Evolutionary conservation across 2,888 invertebrate species (phyloP).

Genomic region (Callinectes sapidus): DNA sequence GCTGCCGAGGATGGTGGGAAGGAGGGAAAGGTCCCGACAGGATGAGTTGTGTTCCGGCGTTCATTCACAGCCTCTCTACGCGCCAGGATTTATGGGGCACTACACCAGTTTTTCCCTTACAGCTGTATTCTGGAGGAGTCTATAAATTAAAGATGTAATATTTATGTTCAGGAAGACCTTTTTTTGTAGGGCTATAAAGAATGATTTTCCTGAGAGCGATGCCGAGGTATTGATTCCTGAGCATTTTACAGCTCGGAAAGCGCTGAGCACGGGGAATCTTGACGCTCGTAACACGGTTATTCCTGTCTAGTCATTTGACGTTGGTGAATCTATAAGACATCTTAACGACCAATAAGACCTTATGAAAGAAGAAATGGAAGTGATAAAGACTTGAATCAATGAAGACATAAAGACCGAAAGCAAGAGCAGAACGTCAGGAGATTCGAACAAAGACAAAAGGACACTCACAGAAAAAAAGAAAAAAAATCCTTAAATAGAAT

Average conservation of each 20-base stretch:
- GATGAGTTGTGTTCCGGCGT: neutral
- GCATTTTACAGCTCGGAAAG: neutral
- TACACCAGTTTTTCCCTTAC: neutral
- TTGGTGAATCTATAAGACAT: neutral
- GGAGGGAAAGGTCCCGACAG: neutral
- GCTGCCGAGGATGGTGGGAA: neutral
- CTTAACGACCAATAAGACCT: neutral
- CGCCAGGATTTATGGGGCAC: neutral
- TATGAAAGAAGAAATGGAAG: neutral
- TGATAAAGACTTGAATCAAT: neutral
- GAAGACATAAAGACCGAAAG: neutral
- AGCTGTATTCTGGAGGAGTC: neutral
- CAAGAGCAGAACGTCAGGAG: neutral
- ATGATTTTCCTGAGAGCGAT: slow-evolving; percentile 10
- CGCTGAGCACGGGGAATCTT: neutral
- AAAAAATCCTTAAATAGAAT: neutral
- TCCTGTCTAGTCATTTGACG: neutral
- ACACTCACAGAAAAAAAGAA: neutral
- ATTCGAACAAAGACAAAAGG: neutral
- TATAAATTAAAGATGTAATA: neutral
- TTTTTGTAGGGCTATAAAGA: neutral
- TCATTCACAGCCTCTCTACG: neutral
- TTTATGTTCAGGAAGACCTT: neutral
- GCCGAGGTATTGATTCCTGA: neutral
- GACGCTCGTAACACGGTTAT: neutral